Percentiles rank a stretch among this genome's conserved stretches.
phyloP scores from a whole-genome alignment of 2,888 invertebrate species.

The Hoplodrina ambigua region DNA sequence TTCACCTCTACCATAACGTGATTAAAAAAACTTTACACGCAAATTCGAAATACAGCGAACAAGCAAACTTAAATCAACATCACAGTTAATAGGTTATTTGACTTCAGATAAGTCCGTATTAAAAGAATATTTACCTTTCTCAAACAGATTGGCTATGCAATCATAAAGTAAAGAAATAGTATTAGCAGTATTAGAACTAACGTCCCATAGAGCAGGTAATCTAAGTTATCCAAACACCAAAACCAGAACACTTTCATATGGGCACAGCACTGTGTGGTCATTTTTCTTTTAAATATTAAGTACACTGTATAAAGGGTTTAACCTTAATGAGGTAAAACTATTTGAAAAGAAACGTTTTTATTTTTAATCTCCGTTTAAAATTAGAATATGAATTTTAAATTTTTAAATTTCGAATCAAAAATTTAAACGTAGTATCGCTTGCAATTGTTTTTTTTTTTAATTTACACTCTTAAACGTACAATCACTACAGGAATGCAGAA shows the following conservation, averaged over 20 bases:
- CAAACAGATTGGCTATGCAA: conserved; percentile 56
- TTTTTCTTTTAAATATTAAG: conserved; percentile 10
- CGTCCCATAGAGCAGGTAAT: conserved; percentile 75
- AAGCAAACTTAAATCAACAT: conserved; percentile 21
- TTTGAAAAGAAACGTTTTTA: neutral
- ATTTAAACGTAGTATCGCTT: neutral
- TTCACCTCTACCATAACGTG: neutral
- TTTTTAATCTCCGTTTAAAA: neutral
- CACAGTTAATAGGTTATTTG: conserved; percentile 14
- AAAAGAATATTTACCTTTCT: conserved; percentile 51
- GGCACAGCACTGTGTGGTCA: conserved; percentile 44
- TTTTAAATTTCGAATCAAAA: neutral
- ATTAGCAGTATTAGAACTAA: conserved; percentile 69
- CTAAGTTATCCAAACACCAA: conserved; percentile 75
- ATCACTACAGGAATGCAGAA: conserved; percentile 14
- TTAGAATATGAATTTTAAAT: neutral
- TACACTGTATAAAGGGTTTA: neutral
- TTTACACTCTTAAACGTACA: conserved; percentile 21
- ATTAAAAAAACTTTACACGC: neutral
- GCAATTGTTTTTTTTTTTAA: conserved; percentile 4
- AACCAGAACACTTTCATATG: conserved; percentile 64
- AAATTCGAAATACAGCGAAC: conserved; percentile 19
- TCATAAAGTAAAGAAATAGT: conserved; percentile 77
- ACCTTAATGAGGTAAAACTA: neutral
- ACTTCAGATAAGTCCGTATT: conserved; percentile 32